Base-by-base conservation (phyloP, 2,888 invertebrate species). In the Calameuta idolon region DNA sequence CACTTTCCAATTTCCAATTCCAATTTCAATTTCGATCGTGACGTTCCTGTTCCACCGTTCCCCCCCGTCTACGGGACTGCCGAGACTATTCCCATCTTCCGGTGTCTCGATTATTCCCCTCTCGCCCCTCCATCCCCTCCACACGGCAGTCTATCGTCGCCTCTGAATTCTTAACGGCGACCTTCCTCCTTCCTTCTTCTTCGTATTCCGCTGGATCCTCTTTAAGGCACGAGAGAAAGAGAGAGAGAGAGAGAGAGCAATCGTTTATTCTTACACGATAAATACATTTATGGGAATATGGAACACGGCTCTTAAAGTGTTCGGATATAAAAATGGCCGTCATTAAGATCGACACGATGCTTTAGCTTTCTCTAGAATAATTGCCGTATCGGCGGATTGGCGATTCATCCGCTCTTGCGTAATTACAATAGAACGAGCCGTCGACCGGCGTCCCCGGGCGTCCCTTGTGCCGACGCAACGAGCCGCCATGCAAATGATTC, bases 1-100 rank as follows among this genome's bases (percentile, higher is more conserved):
- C 83, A 82, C 82, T 83, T 83, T 83, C 78, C 83, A 82, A 84
- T 84, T 84, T 84, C 83, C 85, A 84, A 85, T 85, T 84, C 78
- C 84, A 84, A 83, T 84, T 83, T 83, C 83, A 83, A 83, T 85
- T 83, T 82, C 83, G 82, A 79, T 79, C 76, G 55, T 55, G 23
- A 5, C 55, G 23, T 23, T 23, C 55, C 23, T 55, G 23, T 15
- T 15, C 23, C 40, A 1, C 12, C 35, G 35, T 35, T 12, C 40
- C 40, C 55, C 23, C 55, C 2, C 2, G n/a, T 12, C 12, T 2
- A 15, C 23, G 5, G 23, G 1, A 5, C 9, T 12, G 35, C 35
- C 35, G 23, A 55, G 9, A 15, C 55, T 55, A 55, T 55, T 55
- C 55, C 55, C 55, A 0, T 55, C 23, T 55, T 55, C 55, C 69